Conservation (phyloP, 2,888 invertebrate species). For the Cheilosia pagana region DNA sequence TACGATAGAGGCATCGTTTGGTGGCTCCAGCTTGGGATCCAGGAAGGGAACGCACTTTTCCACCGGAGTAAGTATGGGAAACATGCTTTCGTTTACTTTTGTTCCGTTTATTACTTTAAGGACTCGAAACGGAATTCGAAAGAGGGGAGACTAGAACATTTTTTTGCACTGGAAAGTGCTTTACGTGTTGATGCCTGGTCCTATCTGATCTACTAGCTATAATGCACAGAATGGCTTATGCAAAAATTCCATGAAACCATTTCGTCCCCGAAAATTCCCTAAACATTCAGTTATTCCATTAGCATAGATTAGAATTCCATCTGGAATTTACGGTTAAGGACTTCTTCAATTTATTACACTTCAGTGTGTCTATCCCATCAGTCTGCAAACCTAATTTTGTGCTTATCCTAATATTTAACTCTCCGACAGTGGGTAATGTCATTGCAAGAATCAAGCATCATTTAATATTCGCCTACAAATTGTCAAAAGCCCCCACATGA, state of each 20-base stretch:
- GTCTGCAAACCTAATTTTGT: conserved; percentile 10
- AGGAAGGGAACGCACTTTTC: conserved; percentile 93
- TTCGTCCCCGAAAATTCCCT: background rate
- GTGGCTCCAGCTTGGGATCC: conserved; percentile 93
- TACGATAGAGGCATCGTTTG: conserved; percentile 97
- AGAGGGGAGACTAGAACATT: background rate
- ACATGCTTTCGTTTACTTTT: background rate
- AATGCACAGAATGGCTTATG: no score
- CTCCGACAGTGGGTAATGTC: conserved; percentile 9
- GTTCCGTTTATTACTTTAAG: background rate
- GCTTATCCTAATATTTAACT: background rate
- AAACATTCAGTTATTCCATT: background rate
- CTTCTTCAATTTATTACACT: conserved; percentile 8
- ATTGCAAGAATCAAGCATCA: conserved; percentile 7
- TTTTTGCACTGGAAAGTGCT: background rate
- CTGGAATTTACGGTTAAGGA: background rate
- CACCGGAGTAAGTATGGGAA: conserved; percentile 83
- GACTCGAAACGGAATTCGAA: background rate
- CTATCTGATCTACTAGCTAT: background rate
- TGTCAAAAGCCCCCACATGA: conserved; percentile 14
- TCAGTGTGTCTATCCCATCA: background rate
- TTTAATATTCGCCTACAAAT: conserved; percentile 23
- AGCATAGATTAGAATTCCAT: background rate
- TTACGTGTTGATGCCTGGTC: background rate
- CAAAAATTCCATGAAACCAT: no score